Base-by-base conservation (phyloP, 2,113 vertebrate genomes). In the Brachyistius frenatus region DNA sequence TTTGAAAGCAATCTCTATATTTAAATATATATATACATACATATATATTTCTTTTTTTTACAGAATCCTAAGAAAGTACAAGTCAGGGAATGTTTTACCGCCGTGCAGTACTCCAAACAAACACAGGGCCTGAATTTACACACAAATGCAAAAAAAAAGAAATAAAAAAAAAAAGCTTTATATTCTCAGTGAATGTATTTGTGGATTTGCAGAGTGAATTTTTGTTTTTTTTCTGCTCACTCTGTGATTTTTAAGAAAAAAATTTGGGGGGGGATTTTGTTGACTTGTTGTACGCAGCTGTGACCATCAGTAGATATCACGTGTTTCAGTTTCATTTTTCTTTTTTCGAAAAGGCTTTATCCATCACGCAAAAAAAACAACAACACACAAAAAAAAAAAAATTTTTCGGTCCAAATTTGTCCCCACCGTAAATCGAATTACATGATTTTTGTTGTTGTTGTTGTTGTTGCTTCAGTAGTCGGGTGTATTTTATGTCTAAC, bases 391-490 rank as follows among this genome's bases (percentile, higher is more conserved):
- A 23, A 23, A 23, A 23, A 23, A 1, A 23, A 23, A 23, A 23
- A 23, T 23, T 62, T 87, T 86, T 79, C 74, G 86, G 53, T 92
- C 91, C 86, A 91, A 92, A 93, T 86, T 68, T 68, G 63, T 67
- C 81, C 73, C 50, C 50, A 54, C 73, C 74, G 53, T 83, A 65
- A 74, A 67, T 79, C 63, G 80, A 89, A 61, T 89, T 72, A 69
- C 63, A 65, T 77, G 74, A 63, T 90, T 67, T 73, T 85, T 49
- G 64, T 81, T 78, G 23, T 88, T 44, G 7, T 78, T 79, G 78
- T 71, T 86, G 39, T 96, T 92, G 10, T 91, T 92, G 94, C 94
- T 95, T 92, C 88, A 92, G 96, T 97, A 95, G 95, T 94, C 23
- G 94, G 95, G 64, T 83, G 68, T 82, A 54, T 87, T 96, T 89